A percentile compares a stretch with the other conserved stretches of the same genome.
Evolutionary conservation across 1,140 invertebrate genomes (phyloP).

Genomic region (Aphidius gifuensis): DNA sequence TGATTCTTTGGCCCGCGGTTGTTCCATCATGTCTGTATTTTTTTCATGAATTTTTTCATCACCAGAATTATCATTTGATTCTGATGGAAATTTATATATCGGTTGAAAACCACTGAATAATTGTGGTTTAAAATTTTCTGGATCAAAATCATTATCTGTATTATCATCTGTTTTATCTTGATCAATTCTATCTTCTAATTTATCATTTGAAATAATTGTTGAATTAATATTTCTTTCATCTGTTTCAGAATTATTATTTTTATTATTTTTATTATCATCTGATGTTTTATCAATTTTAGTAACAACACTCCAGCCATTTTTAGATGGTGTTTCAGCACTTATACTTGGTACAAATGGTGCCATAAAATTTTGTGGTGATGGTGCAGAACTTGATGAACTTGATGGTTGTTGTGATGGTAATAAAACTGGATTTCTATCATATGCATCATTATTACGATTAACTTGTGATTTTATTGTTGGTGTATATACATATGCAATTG

Average conservation of each 20-base stretch:
- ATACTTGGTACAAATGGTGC: conserved; percentile 69
- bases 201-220: conserved; percentile 14
- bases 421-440: conserved; percentile 36
- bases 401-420: conserved; percentile 51
- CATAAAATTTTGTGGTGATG: conserved; percentile 62
- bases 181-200: conserved; percentile 20
- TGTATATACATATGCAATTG: conserved; percentile 50
- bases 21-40: conserved; percentile 18
- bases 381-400: conserved; percentile 51
- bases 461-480: conserved; percentile 38
- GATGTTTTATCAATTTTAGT: conserved; percentile 28
- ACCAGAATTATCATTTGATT: conserved; percentile 22
- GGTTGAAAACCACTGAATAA: conserved; percentile 68
- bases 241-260: conserved; percentile 32
- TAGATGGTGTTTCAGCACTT: conserved; percentile 55
- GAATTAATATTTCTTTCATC: conserved; percentile 18
- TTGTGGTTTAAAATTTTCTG: conserved; percentile 68
- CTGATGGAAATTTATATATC: conserved; percentile 56
- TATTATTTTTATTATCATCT: conserved; percentile 34
- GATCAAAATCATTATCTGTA: conserved; percentile 55
- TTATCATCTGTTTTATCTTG: conserved; percentile 32
- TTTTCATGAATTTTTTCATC: conserved; percentile 23
- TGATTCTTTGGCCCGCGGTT: conserved; percentile 13
- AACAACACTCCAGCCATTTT: conserved; percentile 66
- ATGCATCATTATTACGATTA: conserved; percentile 29